Percentiles rank a stretch among this genome's conserved stretches.
Evolutionary conservation across 1,140 invertebrate species (phyloP).

Genomic region (Drosophila mayri): DNA sequence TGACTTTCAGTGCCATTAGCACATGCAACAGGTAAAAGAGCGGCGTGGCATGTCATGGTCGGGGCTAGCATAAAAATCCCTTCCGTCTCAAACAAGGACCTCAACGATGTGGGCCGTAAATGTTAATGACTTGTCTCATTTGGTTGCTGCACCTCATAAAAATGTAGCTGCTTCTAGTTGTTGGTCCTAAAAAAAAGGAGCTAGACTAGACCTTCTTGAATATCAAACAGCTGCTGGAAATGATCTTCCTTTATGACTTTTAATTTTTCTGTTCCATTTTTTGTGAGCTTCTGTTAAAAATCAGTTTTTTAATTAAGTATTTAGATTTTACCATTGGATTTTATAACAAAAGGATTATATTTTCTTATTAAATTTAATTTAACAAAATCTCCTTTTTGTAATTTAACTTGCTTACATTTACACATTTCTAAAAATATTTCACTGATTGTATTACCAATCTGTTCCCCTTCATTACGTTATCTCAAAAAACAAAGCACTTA

Average conservation of each 20-base stretch:
- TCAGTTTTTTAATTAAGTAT: no score
- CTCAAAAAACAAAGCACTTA: slow-evolving; percentile 10
- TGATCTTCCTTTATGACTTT: slow-evolving; percentile 37
- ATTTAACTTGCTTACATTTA: no score
- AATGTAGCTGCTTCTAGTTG: slow-evolving; percentile 37
- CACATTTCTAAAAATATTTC: no score
- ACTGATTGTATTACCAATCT: background rate
- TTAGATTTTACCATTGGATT: background rate
- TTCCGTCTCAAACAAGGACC: slow-evolving; percentile 20
- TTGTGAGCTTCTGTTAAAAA: background rate
- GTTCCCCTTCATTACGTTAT: background rate
- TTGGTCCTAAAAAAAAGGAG: background rate
- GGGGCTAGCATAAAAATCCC: slow-evolving; percentile 3
- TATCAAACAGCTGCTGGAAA: slow-evolving; percentile 24
- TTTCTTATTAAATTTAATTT: background rate
- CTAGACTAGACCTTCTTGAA: slow-evolving; percentile 3
- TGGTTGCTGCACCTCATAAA: slow-evolving; percentile 52
- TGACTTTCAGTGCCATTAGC: slow-evolving; percentile 31
- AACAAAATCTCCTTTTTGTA: no score
- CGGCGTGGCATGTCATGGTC: no score
- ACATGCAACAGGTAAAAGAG: slow-evolving; percentile 60
- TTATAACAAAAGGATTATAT: background rate
- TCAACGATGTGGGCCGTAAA: slow-evolving; percentile 63
- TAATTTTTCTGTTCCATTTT: background rate
- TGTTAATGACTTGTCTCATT: slow-evolving; percentile 63